Evolutionary conservation across 2,888 invertebrate genomes (phyloP).

Genomic region (Prosopocoilus inquinatus): DNA sequence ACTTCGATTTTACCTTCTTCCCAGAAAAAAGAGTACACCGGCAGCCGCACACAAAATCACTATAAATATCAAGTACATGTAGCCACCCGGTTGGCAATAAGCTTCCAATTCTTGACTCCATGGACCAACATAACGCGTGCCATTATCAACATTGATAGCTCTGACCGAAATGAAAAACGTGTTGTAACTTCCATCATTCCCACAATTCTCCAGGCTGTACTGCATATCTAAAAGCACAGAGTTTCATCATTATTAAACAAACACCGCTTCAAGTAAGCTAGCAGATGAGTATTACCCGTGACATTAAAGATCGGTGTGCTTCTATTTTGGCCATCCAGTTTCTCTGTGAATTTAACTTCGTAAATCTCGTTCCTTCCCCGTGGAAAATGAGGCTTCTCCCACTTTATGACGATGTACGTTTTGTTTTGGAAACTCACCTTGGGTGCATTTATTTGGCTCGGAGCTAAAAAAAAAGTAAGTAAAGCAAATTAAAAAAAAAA

Average conservation of each 20-base stretch:
- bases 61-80: conserved; percentile 8
- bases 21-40: background rate
- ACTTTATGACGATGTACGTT: conserved; percentile 50
- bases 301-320: conserved; percentile 30
- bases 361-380: conserved; percentile 55
- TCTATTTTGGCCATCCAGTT: conserved; percentile 26
- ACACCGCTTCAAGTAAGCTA: background rate
- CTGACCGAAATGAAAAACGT: conserved; percentile 39
- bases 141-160: conserved; percentile 42
- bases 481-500: background rate
- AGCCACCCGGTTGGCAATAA: conserved; percentile 29
- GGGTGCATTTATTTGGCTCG: conserved; percentile 42
- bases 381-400: conserved; percentile 50
- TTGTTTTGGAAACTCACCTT: conserved; percentile 49
- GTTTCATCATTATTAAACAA: background rate
- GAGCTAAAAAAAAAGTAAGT: conserved; percentile 33
- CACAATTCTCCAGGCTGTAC: conserved; percentile 25
- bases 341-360: conserved; percentile 50
- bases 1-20: conserved; percentile 6
- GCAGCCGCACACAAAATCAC: background rate
- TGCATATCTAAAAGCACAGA: conserved; percentile 4
- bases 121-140: conserved; percentile 35
- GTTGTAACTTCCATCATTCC: conserved; percentile 32
- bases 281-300: conserved; percentile 26
- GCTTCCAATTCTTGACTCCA: conserved; percentile 43